A percentile compares a stretch with the other conserved stretches of the same genome.
These are phyloP conservation scores for Acronicta alni DNA, from an alignment of 2,888 invertebrate species.

Conservation along the genomic window DNA sequence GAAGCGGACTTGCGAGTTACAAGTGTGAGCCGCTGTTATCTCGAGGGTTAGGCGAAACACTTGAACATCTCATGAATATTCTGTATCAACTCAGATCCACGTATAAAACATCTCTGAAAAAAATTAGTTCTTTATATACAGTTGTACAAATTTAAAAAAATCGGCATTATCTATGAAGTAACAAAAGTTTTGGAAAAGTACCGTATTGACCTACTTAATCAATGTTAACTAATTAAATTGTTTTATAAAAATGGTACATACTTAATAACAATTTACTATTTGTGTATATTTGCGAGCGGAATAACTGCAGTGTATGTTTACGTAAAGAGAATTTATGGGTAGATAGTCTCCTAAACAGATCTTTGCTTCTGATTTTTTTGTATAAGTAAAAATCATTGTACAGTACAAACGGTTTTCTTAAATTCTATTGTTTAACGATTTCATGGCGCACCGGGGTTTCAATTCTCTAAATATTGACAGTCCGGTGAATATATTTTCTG, in stretches of 20 bases:
- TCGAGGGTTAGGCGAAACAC: conserved; percentile 4
- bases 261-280: background rate
- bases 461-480: conserved; percentile 4
- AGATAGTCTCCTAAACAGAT: background rate
- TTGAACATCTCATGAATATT: conserved; percentile 22
- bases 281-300: background rate
- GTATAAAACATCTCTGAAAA: conserved; percentile 12
- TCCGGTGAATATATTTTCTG: conserved; percentile 8
- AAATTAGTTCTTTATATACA: too few relatives aligned
- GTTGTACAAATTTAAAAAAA: background rate
- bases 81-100: conserved; percentile 1
- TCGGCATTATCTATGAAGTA: too few relatives aligned
- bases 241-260: background rate
- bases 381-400: background rate
- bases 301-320: background rate
- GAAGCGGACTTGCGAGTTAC: conserved; percentile 6
- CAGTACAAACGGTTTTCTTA: background rate
- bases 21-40: conserved; percentile 10
- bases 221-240: background rate
- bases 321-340: background rate
- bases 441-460: conserved; percentile 5
- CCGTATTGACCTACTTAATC: background rate
- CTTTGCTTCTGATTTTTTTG: background rate
- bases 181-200: too few relatives aligned
- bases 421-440: conserved; percentile 15